Evolutionary conservation across 2,797 vertebrate genomes (phyloP).

Genomic region (Hemitrygon akajei): DNA sequence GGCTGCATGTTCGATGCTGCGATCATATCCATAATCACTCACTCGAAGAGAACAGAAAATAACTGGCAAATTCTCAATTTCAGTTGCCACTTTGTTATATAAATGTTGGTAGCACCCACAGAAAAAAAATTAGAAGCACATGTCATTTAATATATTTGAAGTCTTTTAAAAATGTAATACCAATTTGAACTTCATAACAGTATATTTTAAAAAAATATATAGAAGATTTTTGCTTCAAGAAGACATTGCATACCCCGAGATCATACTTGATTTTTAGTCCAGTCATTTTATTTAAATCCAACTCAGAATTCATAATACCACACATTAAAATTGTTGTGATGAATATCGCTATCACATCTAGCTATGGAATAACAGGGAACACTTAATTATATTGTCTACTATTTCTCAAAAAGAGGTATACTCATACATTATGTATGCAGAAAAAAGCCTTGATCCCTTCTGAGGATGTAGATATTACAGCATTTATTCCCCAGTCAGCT

Average conservation of each 20-base stretch:
- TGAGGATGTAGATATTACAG: neutral
- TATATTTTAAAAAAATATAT: neutral
- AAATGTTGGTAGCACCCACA: too few species aligned
- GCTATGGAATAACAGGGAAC: neutral
- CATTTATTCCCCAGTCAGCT: neutral
- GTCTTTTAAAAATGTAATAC: neutral
- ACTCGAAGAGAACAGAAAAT: constrained; percentile 55
- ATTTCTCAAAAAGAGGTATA: neutral
- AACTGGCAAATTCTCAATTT: neutral
- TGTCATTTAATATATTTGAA: neutral
- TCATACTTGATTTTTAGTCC: neutral
- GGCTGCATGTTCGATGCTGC: constrained; percentile 79
- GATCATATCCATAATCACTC: constrained; percentile 88
- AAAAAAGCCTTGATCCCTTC: neutral
- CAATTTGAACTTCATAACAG: neutral
- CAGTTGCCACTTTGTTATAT: neutral
- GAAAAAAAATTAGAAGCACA: neutral
- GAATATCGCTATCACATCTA: neutral
- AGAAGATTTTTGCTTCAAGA: neutral
- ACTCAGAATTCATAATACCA: neutral
- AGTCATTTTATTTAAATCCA: neutral
- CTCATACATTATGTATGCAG: neutral
- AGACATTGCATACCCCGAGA: neutral
- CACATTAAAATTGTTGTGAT: neutral
- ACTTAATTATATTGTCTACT: neutral